Conservation (phyloP, 2,113 vertebrate species). For the Rhabdornis inornatus region DNA sequence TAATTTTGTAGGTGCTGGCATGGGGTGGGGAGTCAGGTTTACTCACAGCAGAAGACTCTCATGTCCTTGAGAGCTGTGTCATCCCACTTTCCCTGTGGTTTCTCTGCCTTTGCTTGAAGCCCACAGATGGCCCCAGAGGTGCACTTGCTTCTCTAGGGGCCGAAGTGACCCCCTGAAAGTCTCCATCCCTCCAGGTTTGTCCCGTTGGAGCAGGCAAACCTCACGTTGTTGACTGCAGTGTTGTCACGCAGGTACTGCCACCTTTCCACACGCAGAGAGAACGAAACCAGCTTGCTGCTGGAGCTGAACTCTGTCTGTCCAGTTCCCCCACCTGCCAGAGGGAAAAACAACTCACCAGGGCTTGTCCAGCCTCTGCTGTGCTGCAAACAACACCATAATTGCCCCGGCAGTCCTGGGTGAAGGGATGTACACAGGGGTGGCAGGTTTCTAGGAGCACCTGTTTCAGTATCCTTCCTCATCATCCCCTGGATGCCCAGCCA, state of each 20-base stretch:
- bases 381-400: fast-evolving
- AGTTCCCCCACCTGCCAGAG: constrained; percentile 55
- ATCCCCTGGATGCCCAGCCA: not conserved
- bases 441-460: not conserved
- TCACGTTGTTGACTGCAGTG: constrained; percentile 1
- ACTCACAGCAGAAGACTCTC: constrained; percentile 5
- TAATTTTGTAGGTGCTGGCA: not conserved
- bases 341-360: not conserved
- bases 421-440: fast-evolving
- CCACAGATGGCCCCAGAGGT: not conserved
- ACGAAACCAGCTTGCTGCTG: constrained; percentile 22
- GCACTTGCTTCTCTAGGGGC: constrained; percentile 19
- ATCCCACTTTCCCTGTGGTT: not conserved
- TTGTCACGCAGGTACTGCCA: not conserved
- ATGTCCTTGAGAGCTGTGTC: not conserved
- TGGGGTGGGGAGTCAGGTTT: not conserved
- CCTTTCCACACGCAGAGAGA: constrained; percentile 20
- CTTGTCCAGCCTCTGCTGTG: not conserved
- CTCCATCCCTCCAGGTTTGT: constrained; percentile 5
- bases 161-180: not conserved
- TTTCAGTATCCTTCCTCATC: not conserved
- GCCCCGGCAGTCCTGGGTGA: not conserved
- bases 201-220: not conserved
- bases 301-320: constrained; percentile 47
- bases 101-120: not conserved